Base-by-base conservation (phyloP, 35 echinoderm and acorn worm genomes). In the Ophioderma brevispina region DNA sequence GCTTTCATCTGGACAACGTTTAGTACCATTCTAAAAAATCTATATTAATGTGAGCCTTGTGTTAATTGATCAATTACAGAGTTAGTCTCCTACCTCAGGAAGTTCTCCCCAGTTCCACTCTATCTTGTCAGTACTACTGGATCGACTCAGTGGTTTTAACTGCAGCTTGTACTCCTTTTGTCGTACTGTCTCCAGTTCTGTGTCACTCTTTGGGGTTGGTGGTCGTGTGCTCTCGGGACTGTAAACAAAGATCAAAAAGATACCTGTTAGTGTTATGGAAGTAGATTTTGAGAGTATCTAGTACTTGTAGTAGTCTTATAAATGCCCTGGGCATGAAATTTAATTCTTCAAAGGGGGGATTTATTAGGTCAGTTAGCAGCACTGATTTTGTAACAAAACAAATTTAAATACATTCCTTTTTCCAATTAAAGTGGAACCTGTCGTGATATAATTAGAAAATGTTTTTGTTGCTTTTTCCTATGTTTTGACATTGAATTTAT, bases 31-130 rank as follows among this genome's bases (percentile, higher is more conserved):
- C n/a, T n/a, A n/a, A n/a, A n/a, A n/a, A n/a, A n/a, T n/a, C n/a
- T n/a, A n/a, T n/a, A n/a, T n/a, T n/a, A n/a, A n/a, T n/a, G n/a
- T n/a, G n/a, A n/a, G n/a, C n/a, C n/a, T n/a, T n/a, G n/a, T n/a
- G n/a, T n/a, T n/a, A n/a, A n/a, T n/a, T n/a, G n/a, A n/a, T n/a
- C n/a, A n/a, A n/a, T n/a, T n/a, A n/a, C n/a, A n/a, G n/a, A n/a
- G n/a, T n/a, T n/a, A n/a, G n/a, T n/a, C n/a, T n/a, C 92, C 87
- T 76, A 99, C 93, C 91, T 95, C 93, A 23, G 97, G 97, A 38
- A 99, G 90, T 88, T 99, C 93, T 35, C 97, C 97, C 97, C 97
- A 99, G 76, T 99, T 99, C 97, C 97, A 99, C 77, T 99, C 93
- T 28, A 98, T 89, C 84, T 99, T 99, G 56, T 95, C 89, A 11